phyloP scores from a whole-genome alignment of 1,140 invertebrate genomes.

The Leptinotarsa lineolata region DNA sequence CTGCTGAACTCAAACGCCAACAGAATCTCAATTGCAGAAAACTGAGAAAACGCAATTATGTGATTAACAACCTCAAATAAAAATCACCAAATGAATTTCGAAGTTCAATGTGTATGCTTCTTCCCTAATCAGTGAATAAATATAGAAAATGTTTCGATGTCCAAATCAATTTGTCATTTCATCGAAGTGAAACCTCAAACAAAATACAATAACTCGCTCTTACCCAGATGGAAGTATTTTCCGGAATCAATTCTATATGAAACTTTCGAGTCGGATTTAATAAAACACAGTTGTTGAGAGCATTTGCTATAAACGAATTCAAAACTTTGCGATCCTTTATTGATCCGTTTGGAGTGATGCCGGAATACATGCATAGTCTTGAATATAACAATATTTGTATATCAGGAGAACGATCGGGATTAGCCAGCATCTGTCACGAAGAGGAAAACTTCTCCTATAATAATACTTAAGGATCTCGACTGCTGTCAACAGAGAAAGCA shows the following conservation, averaged over 20 bases:
- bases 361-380: constrained; percentile 15
- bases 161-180: neutral
- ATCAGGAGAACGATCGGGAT: constrained; percentile 20
- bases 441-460: constrained; percentile 19
- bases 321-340: constrained; percentile 25
- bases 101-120: too few species aligned
- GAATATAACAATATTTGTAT: constrained; percentile 28
- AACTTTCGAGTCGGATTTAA: constrained; percentile 15
- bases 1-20: too few species aligned
- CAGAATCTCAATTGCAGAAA: too few species aligned
- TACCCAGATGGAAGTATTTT: constrained; percentile 2
- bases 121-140: neutral
- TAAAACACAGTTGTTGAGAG: constrained; percentile 28
- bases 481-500: constrained; percentile 4
- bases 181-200: neutral
- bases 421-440: constrained; percentile 26
- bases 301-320: constrained; percentile 24
- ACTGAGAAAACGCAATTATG: too few species aligned
- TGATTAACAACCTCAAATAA: too few species aligned
- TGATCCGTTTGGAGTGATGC: constrained; percentile 21
- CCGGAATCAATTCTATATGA: constrained; percentile 21
- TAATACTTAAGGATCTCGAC: neutral
- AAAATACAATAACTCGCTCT: constrained; percentile 10
- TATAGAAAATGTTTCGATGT: neutral
- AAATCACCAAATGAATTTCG: too few species aligned